Conservation (phyloP, 1,140 invertebrate genomes). For the Liolophura sinensis region DNA sequence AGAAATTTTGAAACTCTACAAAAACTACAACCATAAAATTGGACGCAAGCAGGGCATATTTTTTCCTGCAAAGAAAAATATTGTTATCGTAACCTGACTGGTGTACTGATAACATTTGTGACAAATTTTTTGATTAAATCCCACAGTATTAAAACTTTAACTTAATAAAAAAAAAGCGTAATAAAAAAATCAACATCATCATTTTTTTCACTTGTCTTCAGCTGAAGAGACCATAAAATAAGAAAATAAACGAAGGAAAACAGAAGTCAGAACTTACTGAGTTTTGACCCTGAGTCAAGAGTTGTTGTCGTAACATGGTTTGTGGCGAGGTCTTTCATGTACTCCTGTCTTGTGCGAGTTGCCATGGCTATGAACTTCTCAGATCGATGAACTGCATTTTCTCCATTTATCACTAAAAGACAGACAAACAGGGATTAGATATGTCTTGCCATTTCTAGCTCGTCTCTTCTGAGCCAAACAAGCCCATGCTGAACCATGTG, state of each 20-base stretch:
- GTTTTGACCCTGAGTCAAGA: conserved; percentile 85
- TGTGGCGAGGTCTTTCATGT: conserved; percentile 84
- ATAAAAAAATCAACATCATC: neutral
- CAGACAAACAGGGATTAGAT: conserved; percentile 1
- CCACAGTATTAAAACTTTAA: neutral
- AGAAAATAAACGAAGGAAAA: neutral
- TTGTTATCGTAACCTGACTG: too few species aligned
- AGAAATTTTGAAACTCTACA: too few species aligned
- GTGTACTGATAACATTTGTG: too few species aligned
- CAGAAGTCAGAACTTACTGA: conserved; percentile 70
- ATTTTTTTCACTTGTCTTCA: neutral
- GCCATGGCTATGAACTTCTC: conserved; percentile 98
- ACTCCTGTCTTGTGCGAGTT: conserved; percentile 92
- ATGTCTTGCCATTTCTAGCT: neutral
- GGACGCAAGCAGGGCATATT: too few species aligned
- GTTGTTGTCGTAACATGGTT: conserved; percentile 82
- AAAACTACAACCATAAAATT: too few species aligned
- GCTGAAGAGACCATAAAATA: neutral
- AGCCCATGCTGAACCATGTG: neutral
- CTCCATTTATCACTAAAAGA: conserved; percentile 85
- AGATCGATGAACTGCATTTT: conserved; percentile 93
- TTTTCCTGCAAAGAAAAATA: too few species aligned
- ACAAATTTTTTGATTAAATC: too few species aligned
- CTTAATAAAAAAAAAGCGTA: conserved; percentile 3
- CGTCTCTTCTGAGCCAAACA: neutral